Evolutionary conservation across 2,113 vertebrate genomes (phyloP).

Genomic region (Dissostichus mawsoni): DNA sequence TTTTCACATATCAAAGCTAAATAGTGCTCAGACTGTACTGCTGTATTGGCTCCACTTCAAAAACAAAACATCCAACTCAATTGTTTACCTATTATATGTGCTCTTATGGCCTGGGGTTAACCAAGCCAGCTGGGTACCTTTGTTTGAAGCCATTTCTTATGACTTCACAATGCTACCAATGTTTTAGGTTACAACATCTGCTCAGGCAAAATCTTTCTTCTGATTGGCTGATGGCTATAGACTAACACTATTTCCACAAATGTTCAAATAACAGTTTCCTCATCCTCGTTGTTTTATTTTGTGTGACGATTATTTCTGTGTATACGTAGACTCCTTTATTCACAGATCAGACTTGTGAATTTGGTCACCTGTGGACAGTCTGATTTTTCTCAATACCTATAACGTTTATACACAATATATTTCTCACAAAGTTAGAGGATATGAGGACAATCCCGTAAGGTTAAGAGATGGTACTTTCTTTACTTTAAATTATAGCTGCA

Average conservation of each 20-base stretch:
- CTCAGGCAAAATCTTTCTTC: neutral
- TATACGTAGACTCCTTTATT: neutral
- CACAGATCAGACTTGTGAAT: neutral
- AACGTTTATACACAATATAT: neutral
- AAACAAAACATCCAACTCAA: neutral
- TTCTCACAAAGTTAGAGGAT: conserved; percentile 2
- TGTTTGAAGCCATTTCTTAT: neutral
- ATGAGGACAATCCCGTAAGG: conserved; percentile 7
- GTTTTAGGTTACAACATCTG: neutral
- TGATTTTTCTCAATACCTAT: neutral
- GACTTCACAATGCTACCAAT: neutral
- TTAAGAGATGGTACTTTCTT: conserved; percentile 14
- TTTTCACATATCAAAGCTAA: neutral
- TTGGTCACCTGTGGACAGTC: neutral
- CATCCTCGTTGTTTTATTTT: neutral
- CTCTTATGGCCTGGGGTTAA: neutral
- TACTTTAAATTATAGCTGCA: conserved; percentile 9
- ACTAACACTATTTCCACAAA: neutral
- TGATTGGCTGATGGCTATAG: neutral
- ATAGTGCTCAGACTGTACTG: neutral
- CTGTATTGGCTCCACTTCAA: neutral
- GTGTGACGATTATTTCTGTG: neutral
- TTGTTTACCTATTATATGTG: neutral
- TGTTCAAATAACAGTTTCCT: neutral
- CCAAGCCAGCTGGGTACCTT: neutral